Conservation (phyloP, 1,140 invertebrate genomes). For the Doryteuthis pealeii region DNA sequence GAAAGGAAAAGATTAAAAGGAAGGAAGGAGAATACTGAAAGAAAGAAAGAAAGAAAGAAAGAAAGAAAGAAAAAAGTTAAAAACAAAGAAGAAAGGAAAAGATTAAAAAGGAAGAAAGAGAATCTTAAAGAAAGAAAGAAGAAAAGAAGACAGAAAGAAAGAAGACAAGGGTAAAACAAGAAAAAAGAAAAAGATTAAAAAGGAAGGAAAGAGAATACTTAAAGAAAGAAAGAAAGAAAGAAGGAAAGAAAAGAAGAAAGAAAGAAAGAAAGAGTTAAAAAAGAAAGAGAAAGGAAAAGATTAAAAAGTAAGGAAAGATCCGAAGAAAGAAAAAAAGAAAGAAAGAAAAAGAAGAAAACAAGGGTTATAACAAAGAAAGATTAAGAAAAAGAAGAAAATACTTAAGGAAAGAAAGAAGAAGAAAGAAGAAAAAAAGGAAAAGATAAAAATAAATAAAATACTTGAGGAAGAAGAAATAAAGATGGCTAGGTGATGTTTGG, state of each 20-base stretch:
- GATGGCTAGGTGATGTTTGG: no score
- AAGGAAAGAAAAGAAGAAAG: not conserved
- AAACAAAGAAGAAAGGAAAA: no score
- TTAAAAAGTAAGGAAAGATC: not conserved
- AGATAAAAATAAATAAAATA: no score
- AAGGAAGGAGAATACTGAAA: no score
- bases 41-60: no score
- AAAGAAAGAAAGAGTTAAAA: not conserved
- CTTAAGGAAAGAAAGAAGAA: no score
- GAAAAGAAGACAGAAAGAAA: not conserved
- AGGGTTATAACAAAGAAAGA: no score
- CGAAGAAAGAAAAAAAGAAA: not conserved
- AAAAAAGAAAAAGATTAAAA: not conserved
- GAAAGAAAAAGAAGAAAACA: not conserved
- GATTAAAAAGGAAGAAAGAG: not conserved
- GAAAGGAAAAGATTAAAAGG: no score
- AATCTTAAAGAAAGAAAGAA: not conserved
- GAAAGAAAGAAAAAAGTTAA: no score
- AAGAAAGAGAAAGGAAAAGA: not conserved
- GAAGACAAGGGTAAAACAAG: not conserved
- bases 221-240: not conserved
- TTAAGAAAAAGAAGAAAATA: no score
- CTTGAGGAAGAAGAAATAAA: no score
- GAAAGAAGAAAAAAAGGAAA: no score
- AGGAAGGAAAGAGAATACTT: not conserved